Evolutionary conservation across 1,140 invertebrate species (phyloP).

Genomic region (Drosophila sturtevanti): DNA sequence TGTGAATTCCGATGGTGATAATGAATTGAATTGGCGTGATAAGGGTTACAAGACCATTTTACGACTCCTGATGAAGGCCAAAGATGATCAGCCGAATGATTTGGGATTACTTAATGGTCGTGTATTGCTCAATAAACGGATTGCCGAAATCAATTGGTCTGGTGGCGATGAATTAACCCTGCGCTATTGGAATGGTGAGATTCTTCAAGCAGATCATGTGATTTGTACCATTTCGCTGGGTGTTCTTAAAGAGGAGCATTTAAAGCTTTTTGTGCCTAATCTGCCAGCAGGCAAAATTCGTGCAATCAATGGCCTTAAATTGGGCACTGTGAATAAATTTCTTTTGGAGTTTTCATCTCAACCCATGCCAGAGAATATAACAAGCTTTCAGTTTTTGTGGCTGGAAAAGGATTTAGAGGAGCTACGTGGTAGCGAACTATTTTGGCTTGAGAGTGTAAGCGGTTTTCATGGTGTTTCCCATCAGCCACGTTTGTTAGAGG

Average conservation of each 20-base stretch:
- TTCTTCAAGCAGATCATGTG: constrained; percentile 86
- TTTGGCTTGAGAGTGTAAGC: constrained; percentile 86
- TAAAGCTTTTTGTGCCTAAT: constrained; percentile 85
- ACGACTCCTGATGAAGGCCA: constrained; percentile 84
- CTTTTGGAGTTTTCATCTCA: constrained; percentile 87
- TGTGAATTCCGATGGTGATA: constrained; percentile 84
- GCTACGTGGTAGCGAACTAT: constrained; percentile 58
- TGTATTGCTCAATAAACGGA: constrained; percentile 83
- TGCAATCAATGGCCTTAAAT: constrained; percentile 86
- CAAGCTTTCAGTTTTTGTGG: constrained; percentile 84
- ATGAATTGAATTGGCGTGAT: constrained; percentile 85
- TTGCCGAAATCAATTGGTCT: constrained; percentile 84
- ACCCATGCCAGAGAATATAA: constrained; percentile 85
- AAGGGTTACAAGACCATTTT: constrained; percentile 85
- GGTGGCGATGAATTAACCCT: constrained; percentile 67
- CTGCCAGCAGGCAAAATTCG: constrained; percentile 85
- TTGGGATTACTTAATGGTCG: constrained; percentile 64
- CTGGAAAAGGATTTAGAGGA: constrained; percentile 81
- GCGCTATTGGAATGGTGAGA: constrained; percentile 85
- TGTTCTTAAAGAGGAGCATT: constrained; percentile 86
- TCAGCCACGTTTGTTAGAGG: constrained; percentile 87
- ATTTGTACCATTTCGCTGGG: constrained; percentile 88
- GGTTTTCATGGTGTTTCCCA: constrained; percentile 86
- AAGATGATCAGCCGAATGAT: constrained; percentile 26
- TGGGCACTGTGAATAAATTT: constrained; percentile 90